Base-by-base conservation (phyloP, 2,113 vertebrate genomes). In the Deroptyus accipitrinus region DNA sequence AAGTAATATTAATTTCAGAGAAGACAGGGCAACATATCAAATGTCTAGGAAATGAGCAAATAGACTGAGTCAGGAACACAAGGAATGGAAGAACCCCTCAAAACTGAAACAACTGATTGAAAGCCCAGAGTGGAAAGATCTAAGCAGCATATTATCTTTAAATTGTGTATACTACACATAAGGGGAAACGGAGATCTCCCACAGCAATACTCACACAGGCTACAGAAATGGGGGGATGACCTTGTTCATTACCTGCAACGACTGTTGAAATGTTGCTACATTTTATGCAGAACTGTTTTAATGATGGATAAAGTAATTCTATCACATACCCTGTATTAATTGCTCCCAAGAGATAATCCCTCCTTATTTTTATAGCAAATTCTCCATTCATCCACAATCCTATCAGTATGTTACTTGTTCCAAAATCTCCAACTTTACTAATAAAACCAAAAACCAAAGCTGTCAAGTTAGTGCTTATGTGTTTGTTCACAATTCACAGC, bases 401-500 rank as follows among this genome's bases (percentile, higher is more conserved):
- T 79, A 59, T 23, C 55, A 59, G 78, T 88, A 75, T 20, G 13
- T 23, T 62, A 28, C 15, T 69, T 67, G 7, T 19, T 72, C 52
- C 55, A 90, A 89, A 85, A 48, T 35, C 33, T 82, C 78, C 61
- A 35, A 27, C 33, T 28, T 67, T 18, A 25, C 41, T n/a, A 31
- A 35, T 48, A 41, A 74, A 49, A 44, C 15, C 15, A 41, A 79
- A 81, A 82, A 4, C 23, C 3, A 5, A 64, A 69, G 14, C 41
- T 2, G 1, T 62, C 22, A 9, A 37, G 28, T 49, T 13, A 11
- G 24, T 17, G 41, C 3, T 20, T 15, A 2, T 7, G 13, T 27
- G 12, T 7, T 22, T 41, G 10, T 49, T 54, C 20, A 44, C 3
- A 24, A 76, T 11, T 42, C 44, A n/a, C 23, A 67, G 27, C 13